Base-by-base conservation (phyloP, 1,140 invertebrate genomes). In the Ceratina japonica region DNA sequence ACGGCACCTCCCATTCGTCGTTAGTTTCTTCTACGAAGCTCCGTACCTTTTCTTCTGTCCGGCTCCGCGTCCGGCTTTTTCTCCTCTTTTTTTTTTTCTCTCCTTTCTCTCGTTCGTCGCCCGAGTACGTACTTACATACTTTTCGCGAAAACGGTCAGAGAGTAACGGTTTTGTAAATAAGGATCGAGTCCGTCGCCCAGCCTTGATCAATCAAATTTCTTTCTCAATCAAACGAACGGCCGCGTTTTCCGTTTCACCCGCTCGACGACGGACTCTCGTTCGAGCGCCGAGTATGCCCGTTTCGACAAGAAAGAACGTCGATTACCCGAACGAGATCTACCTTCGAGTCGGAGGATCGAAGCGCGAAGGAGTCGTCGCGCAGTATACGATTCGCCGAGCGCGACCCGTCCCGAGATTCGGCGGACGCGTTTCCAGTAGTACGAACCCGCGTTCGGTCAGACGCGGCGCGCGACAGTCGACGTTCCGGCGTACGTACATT, bases 1-100 rank as follows among this genome's bases (percentile, higher is more conserved):
- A 54, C 54, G 54, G 51, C 58, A 22, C 65, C 75, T 61, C 68
- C 75, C 75, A 72, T 78, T 72, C 69, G 69, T 72, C 68, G 69
- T 78, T 72, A 78, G 59, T 56, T 77, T 63, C 75, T 63, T 70
- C n/a, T 61, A 22, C 68, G 27, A 63, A 15, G 22, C 49, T 13
- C 15, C 37, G n/a, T 4, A 18, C 51, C 63, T 61, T 37, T 76
- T 44, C 8, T 2, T 24, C 64, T 49, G 49, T 59, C 64, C n/a
- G 51, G 49, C 22, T 66, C 51, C 44, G 37, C 37, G 37, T 37
- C 37, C 37, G 37, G 37, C 37, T 37, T 37, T 7, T 37, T 44
- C 5, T 44, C 10, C 37, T 44, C 37, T 44, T 44, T 8, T 44
- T 44, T 10, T 52, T 58, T 52, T 51, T n/a, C 51, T 54, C 13